Conservation (phyloP, 2,888 invertebrate genomes). For the Lasioglossum oenotherae region DNA sequence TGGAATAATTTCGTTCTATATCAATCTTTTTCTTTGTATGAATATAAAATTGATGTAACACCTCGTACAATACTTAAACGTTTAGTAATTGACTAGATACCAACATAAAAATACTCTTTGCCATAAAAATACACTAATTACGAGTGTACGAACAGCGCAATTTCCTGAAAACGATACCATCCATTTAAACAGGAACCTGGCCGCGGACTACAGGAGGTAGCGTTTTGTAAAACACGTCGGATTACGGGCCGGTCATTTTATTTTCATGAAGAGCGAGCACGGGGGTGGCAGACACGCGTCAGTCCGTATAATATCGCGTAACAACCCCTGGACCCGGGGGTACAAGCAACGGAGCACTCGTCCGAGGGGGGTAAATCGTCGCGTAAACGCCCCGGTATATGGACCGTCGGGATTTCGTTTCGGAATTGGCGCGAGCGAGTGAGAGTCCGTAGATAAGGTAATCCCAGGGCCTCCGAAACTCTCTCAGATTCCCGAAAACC, state of each 20-base stretch:
- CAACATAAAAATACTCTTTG: too few relatives aligned
- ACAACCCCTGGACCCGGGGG: slow-evolving; percentile 61
- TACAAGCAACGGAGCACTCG: slow-evolving; percentile 46
- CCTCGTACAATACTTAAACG: too few relatives aligned
- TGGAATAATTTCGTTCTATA: too few relatives aligned
- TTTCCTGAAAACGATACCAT: not conserved
- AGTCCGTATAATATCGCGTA: slow-evolving; percentile 63
- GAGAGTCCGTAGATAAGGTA: slow-evolving; percentile 83
- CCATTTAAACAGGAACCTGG: not conserved
- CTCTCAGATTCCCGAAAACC: slow-evolving; percentile 65
- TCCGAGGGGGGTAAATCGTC: slow-evolving; percentile 72
- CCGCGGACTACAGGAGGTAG: not conserved
- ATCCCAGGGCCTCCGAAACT: slow-evolving; percentile 80
- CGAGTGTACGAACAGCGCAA: not conserved
- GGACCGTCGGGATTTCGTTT: slow-evolving; percentile 74
- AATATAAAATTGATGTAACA: too few relatives aligned
- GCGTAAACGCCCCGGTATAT: slow-evolving; percentile 75
- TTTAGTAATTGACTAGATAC: too few relatives aligned
- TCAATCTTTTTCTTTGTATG: too few relatives aligned
- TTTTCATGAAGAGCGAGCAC: slow-evolving; percentile 30
- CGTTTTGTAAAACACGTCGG: slow-evolving; percentile 46
- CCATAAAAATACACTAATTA: not conserved
- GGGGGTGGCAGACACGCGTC: slow-evolving; percentile 40
- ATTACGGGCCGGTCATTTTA: slow-evolving; percentile 60
- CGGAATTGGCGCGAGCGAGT: slow-evolving; percentile 76